A percentile compares a stretch with the other conserved stretches of the same genome.
Evolutionary conservation across 2,113 vertebrate genomes (phyloP).

Genomic region (Sturnus vulgaris): DNA sequence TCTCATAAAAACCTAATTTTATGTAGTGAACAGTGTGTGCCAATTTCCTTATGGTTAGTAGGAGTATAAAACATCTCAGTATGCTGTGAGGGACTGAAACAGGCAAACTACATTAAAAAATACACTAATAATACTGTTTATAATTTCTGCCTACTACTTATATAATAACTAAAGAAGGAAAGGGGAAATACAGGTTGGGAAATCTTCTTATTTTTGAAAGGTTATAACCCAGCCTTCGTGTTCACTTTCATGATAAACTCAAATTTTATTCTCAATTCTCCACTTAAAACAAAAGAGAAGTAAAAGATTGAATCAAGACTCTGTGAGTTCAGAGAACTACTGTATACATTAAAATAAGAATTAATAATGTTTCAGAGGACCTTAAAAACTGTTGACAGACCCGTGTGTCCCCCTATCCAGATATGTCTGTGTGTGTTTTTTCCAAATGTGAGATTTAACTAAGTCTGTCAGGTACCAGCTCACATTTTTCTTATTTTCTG

Average conservation of each 20-base stretch:
- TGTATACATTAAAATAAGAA: background rate
- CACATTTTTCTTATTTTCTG: conserved; percentile 3
- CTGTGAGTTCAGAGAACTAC: background rate
- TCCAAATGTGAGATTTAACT: background rate
- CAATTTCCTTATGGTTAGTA: background rate
- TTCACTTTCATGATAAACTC: background rate
- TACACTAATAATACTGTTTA: background rate
- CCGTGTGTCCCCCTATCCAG: background rate
- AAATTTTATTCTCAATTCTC: background rate
- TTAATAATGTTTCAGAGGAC: background rate
- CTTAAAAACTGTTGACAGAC: background rate
- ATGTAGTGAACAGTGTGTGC: background rate
- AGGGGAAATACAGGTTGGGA: background rate
- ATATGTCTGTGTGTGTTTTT: background rate
- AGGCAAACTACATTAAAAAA: background rate
- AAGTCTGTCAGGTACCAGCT: background rate
- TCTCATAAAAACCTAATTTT: background rate
- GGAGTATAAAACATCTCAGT: background rate
- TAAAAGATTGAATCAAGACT: background rate
- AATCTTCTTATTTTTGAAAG: background rate
- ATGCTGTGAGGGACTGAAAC: background rate
- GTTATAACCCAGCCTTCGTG: background rate
- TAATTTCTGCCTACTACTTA: background rate
- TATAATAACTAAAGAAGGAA: background rate
- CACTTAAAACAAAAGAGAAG: background rate